A percentile compares a stretch with the other conserved stretches of the same genome.
Conservation (phyloP, 2,797 vertebrate species). For the Muscicapa comitata region DNA sequence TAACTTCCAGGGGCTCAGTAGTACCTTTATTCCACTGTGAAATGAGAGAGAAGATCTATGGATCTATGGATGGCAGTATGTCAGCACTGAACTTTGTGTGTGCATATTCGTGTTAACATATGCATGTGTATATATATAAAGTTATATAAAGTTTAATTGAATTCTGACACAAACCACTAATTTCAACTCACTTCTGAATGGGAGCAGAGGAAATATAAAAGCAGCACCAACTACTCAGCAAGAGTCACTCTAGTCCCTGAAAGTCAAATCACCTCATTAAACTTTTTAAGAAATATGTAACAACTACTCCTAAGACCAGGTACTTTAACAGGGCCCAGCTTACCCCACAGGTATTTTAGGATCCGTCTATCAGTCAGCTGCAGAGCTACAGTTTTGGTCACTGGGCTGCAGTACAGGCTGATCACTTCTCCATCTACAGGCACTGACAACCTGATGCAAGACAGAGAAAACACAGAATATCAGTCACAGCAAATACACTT, state of each 20-base stretch:
- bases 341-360: slow-evolving; percentile 86
- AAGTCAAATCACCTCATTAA: not conserved
- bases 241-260: not conserved
- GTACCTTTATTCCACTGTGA: not conserved
- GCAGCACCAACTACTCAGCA: not conserved
- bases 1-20: not conserved
- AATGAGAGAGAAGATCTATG: not conserved
- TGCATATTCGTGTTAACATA: rapidly evolving
- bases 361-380: slow-evolving; percentile 85
- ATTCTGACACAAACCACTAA: not conserved
- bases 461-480: not conserved
- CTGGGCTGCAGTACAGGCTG: slow-evolving; percentile 77
- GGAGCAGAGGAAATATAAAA: not conserved
- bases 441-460: slow-evolving; percentile 74
- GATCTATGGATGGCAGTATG: not conserved
- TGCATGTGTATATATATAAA: not conserved
- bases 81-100: not conserved
- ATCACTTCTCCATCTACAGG: slow-evolving; percentile 83
- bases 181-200: not conserved
- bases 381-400: slow-evolving; percentile 80
- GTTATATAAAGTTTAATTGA: not conserved
- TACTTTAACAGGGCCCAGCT: not conserved
- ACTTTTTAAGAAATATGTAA: not conserved
- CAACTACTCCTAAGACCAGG: not conserved
- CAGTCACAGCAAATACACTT: not conserved